A percentile compares a stretch with the other conserved stretches of the same genome.
phyloP scores from a whole-genome alignment of 2,797 vertebrate species.

The Ctenosaura bakeri region DNA sequence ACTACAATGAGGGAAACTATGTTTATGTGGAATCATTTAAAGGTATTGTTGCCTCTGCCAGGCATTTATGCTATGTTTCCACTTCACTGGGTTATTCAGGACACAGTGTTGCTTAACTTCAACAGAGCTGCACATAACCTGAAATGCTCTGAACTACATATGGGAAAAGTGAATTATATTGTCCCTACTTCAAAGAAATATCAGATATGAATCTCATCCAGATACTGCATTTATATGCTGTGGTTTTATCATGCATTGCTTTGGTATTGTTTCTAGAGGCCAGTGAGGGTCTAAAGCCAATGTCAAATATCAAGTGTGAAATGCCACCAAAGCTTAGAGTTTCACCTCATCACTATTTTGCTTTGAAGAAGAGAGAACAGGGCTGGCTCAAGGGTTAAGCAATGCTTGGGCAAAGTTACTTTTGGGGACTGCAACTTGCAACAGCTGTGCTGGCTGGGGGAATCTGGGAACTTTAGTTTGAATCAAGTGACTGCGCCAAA shows the following conservation, averaged over 20 bases:
- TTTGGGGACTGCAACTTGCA: too few species aligned
- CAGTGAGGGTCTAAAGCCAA: not conserved
- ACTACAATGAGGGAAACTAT: not conserved
- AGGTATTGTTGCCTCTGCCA: not conserved
- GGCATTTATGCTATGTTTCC: conserved; percentile 29
- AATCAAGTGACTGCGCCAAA: too few species aligned
- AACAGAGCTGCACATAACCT: conserved; percentile 39
- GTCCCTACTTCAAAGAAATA: not conserved
- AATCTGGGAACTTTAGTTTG: not conserved
- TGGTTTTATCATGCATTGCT: conserved; percentile 22
- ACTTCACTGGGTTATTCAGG: conserved; percentile 9
- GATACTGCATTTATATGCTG: conserved; percentile 27
- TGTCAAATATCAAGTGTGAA: not conserved
- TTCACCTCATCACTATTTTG: not conserved
- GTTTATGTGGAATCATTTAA: not conserved
- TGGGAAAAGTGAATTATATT: not conserved
- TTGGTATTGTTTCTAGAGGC: conserved; percentile 16
- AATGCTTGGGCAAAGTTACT: too few species aligned
- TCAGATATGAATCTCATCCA: conserved; percentile 32
- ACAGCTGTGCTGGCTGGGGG: too few species aligned
- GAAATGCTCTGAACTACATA: conserved; percentile 7
- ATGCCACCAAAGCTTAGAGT: not conserved
- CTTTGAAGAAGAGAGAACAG: not conserved
- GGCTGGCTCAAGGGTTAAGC: not conserved
- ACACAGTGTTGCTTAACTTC: not conserved